Base-by-base conservation (phyloP, 2,113 vertebrate genomes). In the Colossoma macropomum region DNA sequence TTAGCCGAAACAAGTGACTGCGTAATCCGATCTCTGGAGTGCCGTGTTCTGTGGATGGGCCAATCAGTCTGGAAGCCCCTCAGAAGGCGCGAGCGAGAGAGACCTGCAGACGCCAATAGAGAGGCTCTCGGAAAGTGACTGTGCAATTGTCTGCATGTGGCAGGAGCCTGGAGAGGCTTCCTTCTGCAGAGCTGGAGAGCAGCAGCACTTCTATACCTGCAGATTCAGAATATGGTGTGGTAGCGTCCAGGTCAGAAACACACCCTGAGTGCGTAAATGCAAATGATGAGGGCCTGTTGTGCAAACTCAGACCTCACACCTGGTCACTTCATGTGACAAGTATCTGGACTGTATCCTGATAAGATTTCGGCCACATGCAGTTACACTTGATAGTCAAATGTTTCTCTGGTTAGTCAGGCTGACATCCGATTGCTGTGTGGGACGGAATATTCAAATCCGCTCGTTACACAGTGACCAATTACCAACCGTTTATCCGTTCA, bases 1-100 rank as follows among this genome's bases (percentile, higher is more conserved):
- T 97, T 97, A 94, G 95, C 94, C 93, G 93, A 96, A 96, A 97
- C 95, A 94, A 96, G 95, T 91, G 95, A 95, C 96, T 95, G 95
- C 94, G 62, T 98, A 97, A 97, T 96, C 95, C 93, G 91, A 94
- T 97, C 96, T 97, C 96, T 95, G 93, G 95, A 97, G 96, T 94
- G 93, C 95, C 92, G 86, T 89, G 71, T 86, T 94, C 93, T 95
- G 92, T 92, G 90, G 93, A 93, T 75, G 84, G 93, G 94, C 94
- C 95, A 95, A 95, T 94, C 94, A 94, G 82, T 77, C 81, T 76
- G 34, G 41, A 82, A 79, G 63, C 62, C 70, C 54, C 30, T 80
- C 80, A 62, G 48, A 76, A 56, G 82, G 86, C 34, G 76, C 76
- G 71, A 81, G 54, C 50, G 79, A 79, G 83, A 79, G 48, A 80